Evolutionary conservation across 2,113 vertebrate genomes (phyloP), one percentile per base, ranked within the genome.

Genomic region (Crotalus viridis): DNA sequence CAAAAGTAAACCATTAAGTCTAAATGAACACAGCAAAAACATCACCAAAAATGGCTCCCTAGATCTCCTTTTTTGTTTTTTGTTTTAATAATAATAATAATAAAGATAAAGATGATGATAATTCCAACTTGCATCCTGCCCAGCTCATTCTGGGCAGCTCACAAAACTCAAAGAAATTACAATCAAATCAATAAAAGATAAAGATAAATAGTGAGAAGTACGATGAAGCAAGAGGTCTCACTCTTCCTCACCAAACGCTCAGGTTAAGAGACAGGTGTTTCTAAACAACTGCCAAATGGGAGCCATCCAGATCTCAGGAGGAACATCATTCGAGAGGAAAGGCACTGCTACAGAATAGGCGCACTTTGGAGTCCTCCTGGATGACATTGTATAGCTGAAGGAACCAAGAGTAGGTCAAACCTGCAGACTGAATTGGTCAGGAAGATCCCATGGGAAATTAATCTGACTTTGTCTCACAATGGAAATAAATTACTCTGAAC

Each of bases 31-130:
- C 19, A 55, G 26, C 17, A 54, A 88, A 55, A 88, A 88, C 8
- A 46, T n/a, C 9, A 39, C 69, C 33, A 39, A 7, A 28, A 55
- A 64, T 0, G 9, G 24, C 52, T 8, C 81, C 69, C 59, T 0
- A n/a, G 64, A 28, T 12, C n/a, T 24, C 43, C 81, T 89, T 90
- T 48, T 61, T 28, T 51, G 46, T 51, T 51, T 51, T 51, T 51
- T 51, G 7, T 87, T 92, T 94, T 90, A 51, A 87, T 88, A 21
- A 85, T 92, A 21, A 85, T 92, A 88, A 95, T 96, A 8, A 51
- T 51, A 51, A 85, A 95, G 86, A 39, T 59, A 7, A 22, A 24
- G 64, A n/a, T 69, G 64, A 12, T 33, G 69, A 39, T 74, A n/a
- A 74, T 43, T 81, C 21, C 1, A 39, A 43, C 17, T 43, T 81